Base-by-base conservation (phyloP, 2,797 vertebrate species). In the Sarcoramphus papa region DNA sequence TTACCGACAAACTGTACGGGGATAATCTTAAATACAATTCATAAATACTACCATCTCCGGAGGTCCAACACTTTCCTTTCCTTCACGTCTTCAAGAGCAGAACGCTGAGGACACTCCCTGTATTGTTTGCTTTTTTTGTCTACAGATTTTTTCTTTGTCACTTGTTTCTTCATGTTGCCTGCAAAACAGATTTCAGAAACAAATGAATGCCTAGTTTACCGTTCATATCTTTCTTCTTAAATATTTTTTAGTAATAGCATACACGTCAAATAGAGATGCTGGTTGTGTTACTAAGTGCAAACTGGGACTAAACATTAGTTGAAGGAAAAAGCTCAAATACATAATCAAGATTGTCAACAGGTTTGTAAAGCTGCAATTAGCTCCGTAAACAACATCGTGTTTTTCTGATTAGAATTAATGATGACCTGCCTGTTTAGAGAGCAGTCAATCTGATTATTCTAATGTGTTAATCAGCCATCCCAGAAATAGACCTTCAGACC, bases 51-150 rank as follows among this genome's bases (percentile, higher is more conserved):
- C 99, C 99, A 99, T 99, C 99, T 98, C 35, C 99, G 98, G 75
- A 99, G 99, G 96, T 99, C 99, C 41, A 99, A 97, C 48, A 99
- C 99, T 98, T 99, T 99, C 64, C 99, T 99, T 95, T 99, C 99
- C 85, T 99, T 99, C 95, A 99, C 98, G 1, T 99, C 99, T 92
- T 99, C 99, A 83, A 98, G 96, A 24, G 99, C 98, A 43, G 98
- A 98, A 51, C 98, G 98, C 63, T 98, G 97, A 53, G 98, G 93
- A 91, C 98, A 97, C 27, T 99, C 99, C 53, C 98, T 98, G 88
- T 98, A 97, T n/a, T 99, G 99, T 84, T 98, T 98, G 91, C 98
- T 98, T 73, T 98, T 98, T 92, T 99, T 98, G 83, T 99, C 99
- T 35, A 98, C 97, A 0, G 98, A 97, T 92, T 99, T 99, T 97